A percentile compares a stretch with the other conserved stretches of the same genome.
phyloP scores from a whole-genome alignment of 2,888 invertebrate species.

The Cryptocheilus praepositus region DNA sequence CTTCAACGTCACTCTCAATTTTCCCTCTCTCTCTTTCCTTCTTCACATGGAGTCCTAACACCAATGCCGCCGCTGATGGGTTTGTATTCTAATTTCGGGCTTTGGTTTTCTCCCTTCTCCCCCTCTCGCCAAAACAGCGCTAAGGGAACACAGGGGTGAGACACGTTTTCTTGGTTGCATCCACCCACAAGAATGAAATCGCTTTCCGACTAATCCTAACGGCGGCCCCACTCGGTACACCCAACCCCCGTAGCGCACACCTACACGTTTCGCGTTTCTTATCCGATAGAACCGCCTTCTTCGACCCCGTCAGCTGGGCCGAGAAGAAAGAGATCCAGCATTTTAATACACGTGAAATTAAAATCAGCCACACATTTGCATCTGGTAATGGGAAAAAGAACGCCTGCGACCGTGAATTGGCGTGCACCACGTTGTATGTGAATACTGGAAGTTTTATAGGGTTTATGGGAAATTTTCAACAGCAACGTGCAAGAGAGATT shows the following conservation, averaged over 20 bases:
- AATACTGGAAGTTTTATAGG: neutral
- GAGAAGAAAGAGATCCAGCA: conserved; percentile 59
- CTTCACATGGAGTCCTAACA: conserved; percentile 62
- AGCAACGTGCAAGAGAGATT: too few relatives aligned
- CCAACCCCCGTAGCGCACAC: conserved; percentile 23
- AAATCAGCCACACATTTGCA: conserved; percentile 79
- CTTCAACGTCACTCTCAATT: conserved; percentile 45
- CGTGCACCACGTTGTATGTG: conserved; percentile 25
- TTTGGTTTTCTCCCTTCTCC: conserved; percentile 65
- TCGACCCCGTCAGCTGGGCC: conserved; percentile 75
- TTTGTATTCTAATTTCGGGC: conserved; percentile 72
- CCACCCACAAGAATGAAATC: conserved; percentile 64
- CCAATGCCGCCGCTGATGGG: conserved; percentile 59
- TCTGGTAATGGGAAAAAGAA: conserved; percentile 78
- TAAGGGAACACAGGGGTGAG: conserved; percentile 12
- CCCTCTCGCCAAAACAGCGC: conserved; percentile 42
- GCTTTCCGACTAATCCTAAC: conserved; percentile 71
- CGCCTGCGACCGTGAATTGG: conserved; percentile 34
- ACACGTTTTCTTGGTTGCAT: conserved; percentile 64
- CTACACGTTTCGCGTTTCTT: conserved; percentile 49
- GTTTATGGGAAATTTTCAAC: neutral
- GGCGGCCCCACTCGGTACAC: conserved; percentile 43
- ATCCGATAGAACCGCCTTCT: conserved; percentile 40
- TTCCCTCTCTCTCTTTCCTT: conserved; percentile 24
- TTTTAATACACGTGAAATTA: conserved; percentile 80